Evolutionary conservation across 2,113 vertebrate species (phyloP).

Genomic region (Silurus glanis): DNA sequence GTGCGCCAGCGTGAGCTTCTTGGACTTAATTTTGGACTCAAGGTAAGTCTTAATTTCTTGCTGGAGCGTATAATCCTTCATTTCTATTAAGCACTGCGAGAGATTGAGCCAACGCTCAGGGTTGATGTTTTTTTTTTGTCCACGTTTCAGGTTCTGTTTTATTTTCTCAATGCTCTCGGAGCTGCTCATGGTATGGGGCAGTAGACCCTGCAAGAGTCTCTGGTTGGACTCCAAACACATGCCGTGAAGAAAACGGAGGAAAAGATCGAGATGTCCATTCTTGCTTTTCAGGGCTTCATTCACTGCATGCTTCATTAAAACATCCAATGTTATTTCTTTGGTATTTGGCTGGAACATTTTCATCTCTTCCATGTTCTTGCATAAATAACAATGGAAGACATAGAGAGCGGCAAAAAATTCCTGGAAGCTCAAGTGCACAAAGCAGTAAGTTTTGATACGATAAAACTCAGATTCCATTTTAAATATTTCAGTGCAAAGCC

Average conservation of each 20-base stretch:
- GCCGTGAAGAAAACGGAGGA: constrained; percentile 36
- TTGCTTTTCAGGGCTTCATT: constrained; percentile 20
- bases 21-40: not conserved
- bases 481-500: constrained; percentile 43
- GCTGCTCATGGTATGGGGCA: not conserved
- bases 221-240: constrained; percentile 27
- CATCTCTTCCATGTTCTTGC: not conserved
- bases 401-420: constrained; percentile 33
- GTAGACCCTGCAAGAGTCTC: constrained; percentile 20
- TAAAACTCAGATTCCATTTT: constrained; percentile 8
- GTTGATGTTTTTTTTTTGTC: constrained; percentile 14
- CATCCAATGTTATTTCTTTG: not conserved
- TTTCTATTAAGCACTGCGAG: constrained; percentile 29
- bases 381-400: constrained; percentile 12
- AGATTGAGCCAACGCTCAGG: constrained; percentile 38
- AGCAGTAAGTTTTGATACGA: constrained; percentile 29
- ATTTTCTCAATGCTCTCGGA: constrained; percentile 6
- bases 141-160: constrained; percentile 8
- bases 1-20: constrained; percentile 8
- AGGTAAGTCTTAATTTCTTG: constrained; percentile 23
- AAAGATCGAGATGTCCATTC: constrained; percentile 31
- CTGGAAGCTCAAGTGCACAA: constrained; percentile 43
- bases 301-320: constrained; percentile 10
- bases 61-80: constrained; percentile 29
- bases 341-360: constrained; percentile 3